Evolutionary conservation across 2,888 invertebrate species (phyloP), one percentile per base, ranked within the genome.

Genomic region (Ophraella communa): DNA sequence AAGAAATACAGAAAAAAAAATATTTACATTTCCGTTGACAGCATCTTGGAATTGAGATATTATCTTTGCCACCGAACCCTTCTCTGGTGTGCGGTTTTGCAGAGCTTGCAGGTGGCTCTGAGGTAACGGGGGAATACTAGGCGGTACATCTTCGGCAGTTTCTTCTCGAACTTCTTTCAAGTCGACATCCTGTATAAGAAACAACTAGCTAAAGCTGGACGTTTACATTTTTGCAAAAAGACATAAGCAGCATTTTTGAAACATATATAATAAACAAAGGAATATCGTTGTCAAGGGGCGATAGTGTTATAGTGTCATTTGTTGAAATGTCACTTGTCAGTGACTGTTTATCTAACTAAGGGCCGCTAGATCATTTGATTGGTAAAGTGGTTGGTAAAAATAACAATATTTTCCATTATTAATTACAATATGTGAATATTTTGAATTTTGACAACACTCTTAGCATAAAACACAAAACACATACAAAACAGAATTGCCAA

Each of bases 21-120:
- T 73, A 76, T 77, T 80, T 80, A 81, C 79, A 74, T 72, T 72
- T 71, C 55, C 79, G 66, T 74, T 74, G 74, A 75, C 79, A 63
- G 78, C 76, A 65, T 81, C 82, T 77, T 83, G 82, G 71, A 83
- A 83, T 65, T 82, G 82, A 18, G 82, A 82, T 64, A 83, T 79
- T 47, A 83, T 83, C 79, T 83, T 82, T 59, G 82, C 81, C 27
- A 83, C 82, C 20, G 77, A 74, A 58, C 78, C 77, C 72, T 80
- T 81, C 68, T 81, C 80, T 14, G 78, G 78, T 8, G 77, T 77
- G 64, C 78, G 71, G 54, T 76, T 75, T 54, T 77, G 76, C 53
- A 78, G 69, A n/a, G 77, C 77, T 70, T 79, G 80, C 44, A 81
- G 74, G 69, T 82, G 82, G 66, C 79, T 78, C 62, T 80, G 81